Conservation (phyloP, 2,113 vertebrate species). For the Tachycineta bicolor region DNA sequence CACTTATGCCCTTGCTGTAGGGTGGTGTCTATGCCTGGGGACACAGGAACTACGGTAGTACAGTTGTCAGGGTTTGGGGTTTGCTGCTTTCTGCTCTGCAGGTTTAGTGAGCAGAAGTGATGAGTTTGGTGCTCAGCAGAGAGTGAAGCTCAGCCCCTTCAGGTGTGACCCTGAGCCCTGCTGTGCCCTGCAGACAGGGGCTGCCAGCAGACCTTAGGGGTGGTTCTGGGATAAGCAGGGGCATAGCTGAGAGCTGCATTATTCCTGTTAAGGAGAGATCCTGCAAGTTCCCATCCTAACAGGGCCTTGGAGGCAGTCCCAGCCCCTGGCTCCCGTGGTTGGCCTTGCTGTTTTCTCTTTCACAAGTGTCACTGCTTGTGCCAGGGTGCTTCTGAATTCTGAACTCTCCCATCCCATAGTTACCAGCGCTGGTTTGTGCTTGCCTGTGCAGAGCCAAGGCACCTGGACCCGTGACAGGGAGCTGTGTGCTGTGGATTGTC, state of each 20-base stretch:
- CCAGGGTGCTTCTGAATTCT: background rate
- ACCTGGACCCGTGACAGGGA: fast-evolving
- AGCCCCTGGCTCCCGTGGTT: fast-evolving
- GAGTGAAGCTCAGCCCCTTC: background rate
- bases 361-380: background rate
- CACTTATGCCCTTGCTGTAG: background rate
- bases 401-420: background rate
- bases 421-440: background rate
- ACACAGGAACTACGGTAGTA: background rate
- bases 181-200: background rate
- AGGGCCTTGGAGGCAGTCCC: background rate
- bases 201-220: background rate
- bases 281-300: fast-evolving
- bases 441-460: background rate
- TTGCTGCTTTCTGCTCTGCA: background rate
- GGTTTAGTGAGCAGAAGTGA: background rate
- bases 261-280: background rate
- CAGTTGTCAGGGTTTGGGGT: background rate
- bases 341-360: background rate
- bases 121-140: background rate
- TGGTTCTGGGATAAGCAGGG: background rate
- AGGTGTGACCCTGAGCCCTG: background rate
- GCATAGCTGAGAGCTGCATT: background rate
- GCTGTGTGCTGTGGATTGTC: fast-evolving
- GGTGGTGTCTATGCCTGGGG: background rate